phyloP scores from a whole-genome alignment of 2,888 invertebrate species.

The Oxycera nigricornis region DNA sequence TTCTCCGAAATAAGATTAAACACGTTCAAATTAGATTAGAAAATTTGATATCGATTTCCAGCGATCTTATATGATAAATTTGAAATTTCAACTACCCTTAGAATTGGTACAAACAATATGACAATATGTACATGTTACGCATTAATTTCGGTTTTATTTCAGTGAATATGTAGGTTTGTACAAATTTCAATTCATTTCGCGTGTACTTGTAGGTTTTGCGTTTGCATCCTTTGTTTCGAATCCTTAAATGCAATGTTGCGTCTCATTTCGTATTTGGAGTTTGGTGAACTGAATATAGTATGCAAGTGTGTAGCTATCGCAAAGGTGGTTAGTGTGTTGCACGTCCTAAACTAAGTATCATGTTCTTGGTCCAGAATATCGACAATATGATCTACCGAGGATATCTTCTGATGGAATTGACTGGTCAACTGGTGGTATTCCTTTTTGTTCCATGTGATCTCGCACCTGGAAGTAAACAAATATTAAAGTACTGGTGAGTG shows the following conservation, averaged over 20 bases:
- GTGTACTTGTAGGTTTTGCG: neutral
- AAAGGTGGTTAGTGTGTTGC: constrained; percentile 14
- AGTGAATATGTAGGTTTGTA: constrained; percentile 9
- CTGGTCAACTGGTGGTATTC: constrained; percentile 67
- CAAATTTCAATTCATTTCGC: constrained; percentile 10
- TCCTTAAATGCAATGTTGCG: constrained; percentile 6
- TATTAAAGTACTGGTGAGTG: too few relatives aligned
- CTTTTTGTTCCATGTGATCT: constrained; percentile 66
- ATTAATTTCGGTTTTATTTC: too few relatives aligned
- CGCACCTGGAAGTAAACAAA: constrained; percentile 62
- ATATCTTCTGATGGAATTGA: constrained; percentile 67
- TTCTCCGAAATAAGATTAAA: too few relatives aligned
- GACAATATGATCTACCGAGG: constrained; percentile 67
- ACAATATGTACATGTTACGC: too few relatives aligned
- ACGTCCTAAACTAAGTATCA: constrained; percentile 52
- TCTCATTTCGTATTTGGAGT: neutral
- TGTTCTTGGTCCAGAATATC: constrained; percentile 64
- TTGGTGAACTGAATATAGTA: neutral
- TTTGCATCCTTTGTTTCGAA: neutral
- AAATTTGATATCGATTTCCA: too few relatives aligned
- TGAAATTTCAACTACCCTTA: too few relatives aligned
- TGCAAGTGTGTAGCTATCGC: neutral
- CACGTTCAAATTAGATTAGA: too few relatives aligned
- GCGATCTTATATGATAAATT: too few relatives aligned
- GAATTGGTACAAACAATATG: too few relatives aligned